A percentile compares a stretch with the other conserved stretches of the same genome.
Evolutionary conservation across 2,113 vertebrate genomes (phyloP).

Genomic region (Cichladusa arquata): DNA sequence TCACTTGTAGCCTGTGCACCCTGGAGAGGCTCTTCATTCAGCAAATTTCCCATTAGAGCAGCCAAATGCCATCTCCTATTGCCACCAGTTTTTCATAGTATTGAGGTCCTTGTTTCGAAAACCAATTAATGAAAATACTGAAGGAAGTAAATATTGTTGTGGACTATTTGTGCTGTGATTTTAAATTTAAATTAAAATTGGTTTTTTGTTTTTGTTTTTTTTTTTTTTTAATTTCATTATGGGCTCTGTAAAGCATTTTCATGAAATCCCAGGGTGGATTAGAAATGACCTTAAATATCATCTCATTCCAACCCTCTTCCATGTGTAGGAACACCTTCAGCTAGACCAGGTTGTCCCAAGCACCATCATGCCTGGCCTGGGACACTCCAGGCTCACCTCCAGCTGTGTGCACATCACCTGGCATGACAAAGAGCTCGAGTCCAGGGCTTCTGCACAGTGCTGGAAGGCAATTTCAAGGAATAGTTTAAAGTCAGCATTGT

Average conservation of each 20-base stretch:
- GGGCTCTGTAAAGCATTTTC: neutral
- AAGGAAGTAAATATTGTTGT: neutral
- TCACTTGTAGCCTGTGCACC: neutral
- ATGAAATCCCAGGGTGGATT: neutral
- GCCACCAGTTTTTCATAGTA: neutral
- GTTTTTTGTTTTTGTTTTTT: too few relatives aligned
- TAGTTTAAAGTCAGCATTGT: neutral
- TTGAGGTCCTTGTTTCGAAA: neutral
- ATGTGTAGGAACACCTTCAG: neutral
- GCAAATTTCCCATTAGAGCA: neutral
- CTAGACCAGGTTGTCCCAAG: neutral
- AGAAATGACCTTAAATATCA: neutral
- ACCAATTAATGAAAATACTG: neutral
- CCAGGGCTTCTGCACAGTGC: neutral
- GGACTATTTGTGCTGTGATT: neutral
- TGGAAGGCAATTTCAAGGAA: neutral
- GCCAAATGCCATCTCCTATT: neutral
- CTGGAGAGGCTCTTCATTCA: neutral
- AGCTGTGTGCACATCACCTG: neutral
- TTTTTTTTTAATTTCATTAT: neutral
- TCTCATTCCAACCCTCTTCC: neutral
- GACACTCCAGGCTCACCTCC: neutral
- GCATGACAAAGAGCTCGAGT: rapidly evolving
- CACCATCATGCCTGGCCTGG: neutral
- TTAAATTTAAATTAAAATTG: neutral